Evolutionary conservation across 2,113 vertebrate genomes (phyloP).

Genomic region (Phylloscopus whistleri): DNA sequence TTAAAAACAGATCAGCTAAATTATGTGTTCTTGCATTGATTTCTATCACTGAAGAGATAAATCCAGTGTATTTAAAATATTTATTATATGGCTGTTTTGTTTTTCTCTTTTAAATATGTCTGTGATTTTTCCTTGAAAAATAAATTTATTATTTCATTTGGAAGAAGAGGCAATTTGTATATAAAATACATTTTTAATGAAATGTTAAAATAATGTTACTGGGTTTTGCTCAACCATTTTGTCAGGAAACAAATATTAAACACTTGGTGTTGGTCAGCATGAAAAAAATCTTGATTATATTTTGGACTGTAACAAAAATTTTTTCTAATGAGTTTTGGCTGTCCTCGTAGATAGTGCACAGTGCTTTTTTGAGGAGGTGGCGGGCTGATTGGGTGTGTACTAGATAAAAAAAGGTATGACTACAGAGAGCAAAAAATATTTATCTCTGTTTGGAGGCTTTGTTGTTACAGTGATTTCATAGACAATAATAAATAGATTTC

Average conservation of each 20-base stretch:
- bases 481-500: conserved; percentile 35
- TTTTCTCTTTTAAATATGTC: not conserved
- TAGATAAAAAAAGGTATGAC: conserved; percentile 2
- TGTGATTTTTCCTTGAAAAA: not conserved
- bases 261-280: not conserved
- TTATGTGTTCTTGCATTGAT: not conserved
- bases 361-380: not conserved
- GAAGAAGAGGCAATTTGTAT: not conserved
- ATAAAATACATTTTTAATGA: conserved; percentile 31
- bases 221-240: not conserved
- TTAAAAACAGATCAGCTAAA: not conserved
- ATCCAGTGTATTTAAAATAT: not conserved
- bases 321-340: not conserved
- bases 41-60: not conserved
- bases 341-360: not conserved
- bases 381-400: not conserved
- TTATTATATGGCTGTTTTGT: not conserved
- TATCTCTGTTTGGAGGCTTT: conserved; percentile 10
- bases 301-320: not conserved
- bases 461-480: not conserved
- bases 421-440: not conserved
- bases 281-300: not conserved
- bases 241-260: not conserved
- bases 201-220: not conserved
- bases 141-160: not conserved